Conservation (phyloP, 2,113 vertebrate species). For the Pygoscelis antarcticus region DNA sequence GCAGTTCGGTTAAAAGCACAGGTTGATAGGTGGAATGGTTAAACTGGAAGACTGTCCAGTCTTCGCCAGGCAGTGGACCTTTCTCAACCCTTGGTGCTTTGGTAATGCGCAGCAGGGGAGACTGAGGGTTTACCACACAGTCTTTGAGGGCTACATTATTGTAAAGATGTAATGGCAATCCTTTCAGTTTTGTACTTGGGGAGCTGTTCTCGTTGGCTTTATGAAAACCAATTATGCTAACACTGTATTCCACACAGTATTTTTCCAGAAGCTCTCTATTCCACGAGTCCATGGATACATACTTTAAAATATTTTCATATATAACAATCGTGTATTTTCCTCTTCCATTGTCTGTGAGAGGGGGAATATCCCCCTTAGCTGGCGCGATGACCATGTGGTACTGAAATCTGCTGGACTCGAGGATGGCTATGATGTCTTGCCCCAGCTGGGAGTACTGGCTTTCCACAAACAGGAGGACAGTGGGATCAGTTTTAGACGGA, state of each 20-base stretch:
- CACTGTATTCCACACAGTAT: slow-evolving; percentile 95
- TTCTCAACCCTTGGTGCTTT: slow-evolving; percentile 82
- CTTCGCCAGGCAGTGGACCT: slow-evolving; percentile 88
- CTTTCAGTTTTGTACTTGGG: slow-evolving; percentile 81
- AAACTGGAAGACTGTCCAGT: slow-evolving; percentile 93
- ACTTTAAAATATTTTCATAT: slow-evolving; percentile 96
- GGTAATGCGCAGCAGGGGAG: slow-evolving; percentile 90
- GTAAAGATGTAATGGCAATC: slow-evolving; percentile 85
- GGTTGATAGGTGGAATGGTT: slow-evolving; percentile 96
- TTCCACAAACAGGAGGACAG: slow-evolving; percentile 91
- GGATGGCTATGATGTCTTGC: slow-evolving; percentile 92
- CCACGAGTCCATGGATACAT: slow-evolving; percentile 91
- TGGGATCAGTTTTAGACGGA: slow-evolving; percentile 85
- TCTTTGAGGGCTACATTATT: slow-evolving; percentile 90
- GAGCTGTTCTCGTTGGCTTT: slow-evolving; percentile 93
- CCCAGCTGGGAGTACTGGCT: slow-evolving; percentile 97
- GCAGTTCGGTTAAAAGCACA: slow-evolving; percentile 83
- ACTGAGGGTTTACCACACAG: slow-evolving; percentile 86
- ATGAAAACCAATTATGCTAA: slow-evolving; percentile 95
- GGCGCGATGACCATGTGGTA: slow-evolving; percentile 94
- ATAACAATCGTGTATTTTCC: slow-evolving; percentile 90
- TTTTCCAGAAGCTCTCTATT: slow-evolving; percentile 94
- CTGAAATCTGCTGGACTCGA: slow-evolving; percentile 92
- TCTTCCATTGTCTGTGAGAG: slow-evolving; percentile 87
- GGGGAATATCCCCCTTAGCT: slow-evolving; percentile 93